Conservation (phyloP, 2,113 vertebrate genomes). For the Dascyllus trimaculatus region DNA sequence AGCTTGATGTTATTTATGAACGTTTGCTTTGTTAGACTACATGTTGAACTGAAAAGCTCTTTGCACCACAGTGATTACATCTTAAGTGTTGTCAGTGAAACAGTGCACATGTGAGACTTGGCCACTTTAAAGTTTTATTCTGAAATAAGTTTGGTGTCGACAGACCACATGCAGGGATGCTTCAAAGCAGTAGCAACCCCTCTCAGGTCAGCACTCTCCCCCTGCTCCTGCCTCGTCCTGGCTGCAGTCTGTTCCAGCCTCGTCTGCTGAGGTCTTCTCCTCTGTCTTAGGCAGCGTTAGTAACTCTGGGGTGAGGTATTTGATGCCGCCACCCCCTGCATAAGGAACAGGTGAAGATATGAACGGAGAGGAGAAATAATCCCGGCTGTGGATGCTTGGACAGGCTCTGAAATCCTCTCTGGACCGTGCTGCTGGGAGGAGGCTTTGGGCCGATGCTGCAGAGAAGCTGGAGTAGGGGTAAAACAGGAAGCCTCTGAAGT, state of each 20-base stretch:
- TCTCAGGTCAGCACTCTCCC: neutral
- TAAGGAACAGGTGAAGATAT: constrained; percentile 68
- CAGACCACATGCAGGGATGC: constrained; percentile 25
- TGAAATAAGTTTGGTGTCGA: neutral
- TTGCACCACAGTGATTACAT: constrained; percentile 2
- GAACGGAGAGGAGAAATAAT: constrained; percentile 77
- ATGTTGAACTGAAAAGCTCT: constrained; percentile 1
- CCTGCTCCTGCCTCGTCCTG: neutral
- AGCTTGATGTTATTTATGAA: neutral
- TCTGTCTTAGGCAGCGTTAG: neutral
- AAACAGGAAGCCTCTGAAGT: constrained; percentile 74
- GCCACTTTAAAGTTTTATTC: neutral
- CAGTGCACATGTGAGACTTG: neutral
- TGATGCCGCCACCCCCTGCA: constrained; percentile 1
- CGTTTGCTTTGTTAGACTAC: too few species aligned
- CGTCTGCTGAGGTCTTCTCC: constrained; percentile 80
- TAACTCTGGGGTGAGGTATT: constrained; percentile 34
- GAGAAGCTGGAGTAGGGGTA: constrained; percentile 73
- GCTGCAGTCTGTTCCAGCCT: constrained; percentile 75
- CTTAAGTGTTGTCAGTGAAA: neutral
- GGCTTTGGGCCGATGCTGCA: constrained; percentile 79
- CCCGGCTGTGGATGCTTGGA: constrained; percentile 78
- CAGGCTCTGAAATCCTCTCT: constrained; percentile 85
- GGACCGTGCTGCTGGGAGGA: constrained; percentile 73
- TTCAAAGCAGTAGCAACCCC: neutral